phyloP scores from a whole-genome alignment of 2,888 invertebrate species.

The Schrankia costaestrigalis region DNA sequence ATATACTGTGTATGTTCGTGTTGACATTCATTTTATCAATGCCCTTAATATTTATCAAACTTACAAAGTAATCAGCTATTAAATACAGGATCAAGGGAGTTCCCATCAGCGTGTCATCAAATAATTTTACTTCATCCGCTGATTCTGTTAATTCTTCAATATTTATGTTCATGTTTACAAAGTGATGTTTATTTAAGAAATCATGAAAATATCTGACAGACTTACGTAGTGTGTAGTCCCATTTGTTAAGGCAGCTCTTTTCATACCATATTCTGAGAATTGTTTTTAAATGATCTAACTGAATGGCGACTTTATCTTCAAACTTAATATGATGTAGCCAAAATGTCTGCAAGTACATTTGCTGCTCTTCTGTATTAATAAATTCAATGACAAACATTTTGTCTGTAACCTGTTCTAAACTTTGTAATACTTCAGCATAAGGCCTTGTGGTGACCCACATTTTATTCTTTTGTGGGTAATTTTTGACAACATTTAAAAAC shows the following conservation, averaged over 20 bases:
- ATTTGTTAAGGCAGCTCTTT: not conserved
- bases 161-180: no score
- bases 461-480: constrained; percentile 2
- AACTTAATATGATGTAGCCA: constrained; percentile 9
- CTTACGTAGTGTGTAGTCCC: not conserved
- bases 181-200: no score
- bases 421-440: constrained; percentile 14
- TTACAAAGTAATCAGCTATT: constrained; percentile 13
- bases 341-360: constrained; percentile 13
- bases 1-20: constrained; percentile 11
- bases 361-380: constrained; percentile 8
- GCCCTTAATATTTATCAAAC: constrained; percentile 2
- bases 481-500: constrained; percentile 2
- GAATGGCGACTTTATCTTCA: no score
- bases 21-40: constrained; percentile 9
- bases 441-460: constrained; percentile 25
- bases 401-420: constrained; percentile 14
- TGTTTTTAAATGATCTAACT: no score
- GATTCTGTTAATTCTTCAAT: not conserved
- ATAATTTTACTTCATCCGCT: no score
- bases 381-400: constrained; percentile 7
- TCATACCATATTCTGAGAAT: no score
- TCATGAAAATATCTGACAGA: no score
- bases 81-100: constrained; percentile 19
- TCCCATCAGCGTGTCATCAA: constrained; percentile 1